Percentiles rank a stretch among this genome's conserved stretches.
Evolutionary conservation across 2,113 vertebrate species (phyloP).

Genomic region (Struthio camelus): DNA sequence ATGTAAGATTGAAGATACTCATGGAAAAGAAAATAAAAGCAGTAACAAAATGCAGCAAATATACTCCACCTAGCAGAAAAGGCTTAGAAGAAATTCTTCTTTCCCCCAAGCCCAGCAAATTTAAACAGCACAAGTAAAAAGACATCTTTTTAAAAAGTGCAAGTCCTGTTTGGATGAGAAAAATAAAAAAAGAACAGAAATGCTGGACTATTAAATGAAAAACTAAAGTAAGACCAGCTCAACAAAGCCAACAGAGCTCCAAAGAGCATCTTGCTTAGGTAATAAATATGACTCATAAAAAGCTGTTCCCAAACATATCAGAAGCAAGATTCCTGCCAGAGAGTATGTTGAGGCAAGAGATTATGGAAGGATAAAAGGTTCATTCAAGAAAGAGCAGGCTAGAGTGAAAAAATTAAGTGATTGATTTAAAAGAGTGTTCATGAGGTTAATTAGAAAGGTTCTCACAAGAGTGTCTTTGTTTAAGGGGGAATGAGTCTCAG

Average conservation of each 20-base stretch:
- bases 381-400: neutral
- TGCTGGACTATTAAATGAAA: neutral
- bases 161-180: neutral
- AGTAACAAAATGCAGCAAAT: neutral
- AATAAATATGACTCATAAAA: neutral
- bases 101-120: neutral
- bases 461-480: neutral
- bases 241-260: neutral
- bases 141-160: neutral
- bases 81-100: neutral
- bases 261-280: neutral
- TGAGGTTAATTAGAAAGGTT: neutral
- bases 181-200: neutral
- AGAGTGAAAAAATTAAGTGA: neutral
- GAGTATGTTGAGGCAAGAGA: neutral
- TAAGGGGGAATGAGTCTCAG: neutral
- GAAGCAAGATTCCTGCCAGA: neutral
- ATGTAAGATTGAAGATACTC: neutral
- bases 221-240: neutral
- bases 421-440: neutral
- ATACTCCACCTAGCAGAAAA: neutral
- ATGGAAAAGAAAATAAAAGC: neutral
- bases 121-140: neutral
- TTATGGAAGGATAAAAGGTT: neutral
- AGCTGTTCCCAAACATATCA: neutral